Conservation (phyloP, 2,113 vertebrate genomes). For the Bufo gargarizans region DNA sequence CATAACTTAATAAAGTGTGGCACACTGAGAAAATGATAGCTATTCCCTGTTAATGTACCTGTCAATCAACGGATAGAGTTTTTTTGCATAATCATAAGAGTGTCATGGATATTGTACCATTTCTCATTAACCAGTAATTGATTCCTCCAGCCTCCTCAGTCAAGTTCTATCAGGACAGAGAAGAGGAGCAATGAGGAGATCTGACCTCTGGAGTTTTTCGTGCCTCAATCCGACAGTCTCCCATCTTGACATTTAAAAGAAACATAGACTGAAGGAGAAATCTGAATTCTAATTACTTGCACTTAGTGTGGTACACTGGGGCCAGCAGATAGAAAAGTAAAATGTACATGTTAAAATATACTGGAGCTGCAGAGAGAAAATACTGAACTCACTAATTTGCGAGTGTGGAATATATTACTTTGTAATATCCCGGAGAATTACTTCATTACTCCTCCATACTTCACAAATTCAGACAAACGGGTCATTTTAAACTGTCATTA, state of each 20-base stretch:
- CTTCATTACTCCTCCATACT: constrained; percentile 48
- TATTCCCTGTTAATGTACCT: constrained; percentile 44
- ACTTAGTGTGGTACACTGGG: not conserved
- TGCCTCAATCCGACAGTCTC: constrained; percentile 27
- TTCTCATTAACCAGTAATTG: constrained; percentile 49
- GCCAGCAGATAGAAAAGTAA: not conserved
- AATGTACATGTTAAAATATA: not conserved
- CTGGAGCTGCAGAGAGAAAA: not conserved
- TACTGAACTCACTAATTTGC: constrained; percentile 18
- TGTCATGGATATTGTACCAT: constrained; percentile 41
- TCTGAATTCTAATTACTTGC: constrained; percentile 30
- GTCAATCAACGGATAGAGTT: constrained; percentile 26
- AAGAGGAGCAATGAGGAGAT: constrained; percentile 39
- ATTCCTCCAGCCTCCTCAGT: constrained; percentile 45
- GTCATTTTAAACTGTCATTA: constrained; percentile 49
- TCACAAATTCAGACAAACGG: constrained; percentile 43
- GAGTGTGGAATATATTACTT: constrained; percentile 27
- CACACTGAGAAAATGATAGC: constrained; percentile 39
- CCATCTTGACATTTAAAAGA: constrained; percentile 34
- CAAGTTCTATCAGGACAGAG: constrained; percentile 39
- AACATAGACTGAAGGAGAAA: constrained; percentile 15
- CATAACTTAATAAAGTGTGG: constrained; percentile 38
- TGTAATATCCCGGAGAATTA: constrained; percentile 44
- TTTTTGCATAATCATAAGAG: constrained; percentile 44
- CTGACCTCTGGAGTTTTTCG: constrained; percentile 32